Conservation (phyloP, 2,888 invertebrate species). For the Cantharis rustica region DNA sequence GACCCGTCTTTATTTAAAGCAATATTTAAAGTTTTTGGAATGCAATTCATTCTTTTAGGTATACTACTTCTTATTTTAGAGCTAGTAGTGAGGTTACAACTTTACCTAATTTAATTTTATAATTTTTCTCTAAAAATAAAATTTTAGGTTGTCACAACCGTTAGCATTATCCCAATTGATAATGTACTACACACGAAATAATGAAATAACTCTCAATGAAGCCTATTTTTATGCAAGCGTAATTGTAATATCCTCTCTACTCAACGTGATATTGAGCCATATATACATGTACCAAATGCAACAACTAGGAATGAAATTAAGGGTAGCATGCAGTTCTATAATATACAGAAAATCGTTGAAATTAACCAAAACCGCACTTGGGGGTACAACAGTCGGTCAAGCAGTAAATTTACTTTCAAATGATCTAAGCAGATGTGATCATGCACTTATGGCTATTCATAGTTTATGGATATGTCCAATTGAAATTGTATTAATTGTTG, state of each 20-base stretch:
- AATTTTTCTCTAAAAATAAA: neutral
- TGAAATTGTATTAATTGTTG: slow-evolving; percentile 73
- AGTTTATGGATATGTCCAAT: slow-evolving; percentile 82
- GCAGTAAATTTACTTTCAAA: slow-evolving; percentile 69
- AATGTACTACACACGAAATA: slow-evolving; percentile 62
- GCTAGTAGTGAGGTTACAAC: slow-evolving; percentile 6
- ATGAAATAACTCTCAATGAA: slow-evolving; percentile 55
- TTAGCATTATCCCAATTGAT: slow-evolving; percentile 61
- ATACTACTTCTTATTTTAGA: slow-evolving; percentile 33
- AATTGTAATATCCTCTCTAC: slow-evolving; percentile 71
- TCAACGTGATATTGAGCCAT: slow-evolving; percentile 69
- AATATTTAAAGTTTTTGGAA: slow-evolving; percentile 41
- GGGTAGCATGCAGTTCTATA: slow-evolving; percentile 80
- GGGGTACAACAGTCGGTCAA: slow-evolving; percentile 77
- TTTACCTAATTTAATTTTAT: neutral
- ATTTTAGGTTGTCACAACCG: slow-evolving; percentile 31
- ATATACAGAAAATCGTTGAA: slow-evolving; percentile 74
- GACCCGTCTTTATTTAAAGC: slow-evolving; percentile 40
- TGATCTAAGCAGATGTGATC: slow-evolving; percentile 86
- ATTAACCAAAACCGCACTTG: slow-evolving; percentile 80
- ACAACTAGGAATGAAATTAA: slow-evolving; percentile 82
- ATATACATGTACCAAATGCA: slow-evolving; percentile 85
- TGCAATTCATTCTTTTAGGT: slow-evolving; percentile 37
- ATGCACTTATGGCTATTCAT: slow-evolving; percentile 76
- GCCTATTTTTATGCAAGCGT: slow-evolving; percentile 79